These are phyloP conservation scores for Catharus bicknelli DNA, from an alignment of 2,113 vertebrate species.

Conservation along the genomic window DNA sequence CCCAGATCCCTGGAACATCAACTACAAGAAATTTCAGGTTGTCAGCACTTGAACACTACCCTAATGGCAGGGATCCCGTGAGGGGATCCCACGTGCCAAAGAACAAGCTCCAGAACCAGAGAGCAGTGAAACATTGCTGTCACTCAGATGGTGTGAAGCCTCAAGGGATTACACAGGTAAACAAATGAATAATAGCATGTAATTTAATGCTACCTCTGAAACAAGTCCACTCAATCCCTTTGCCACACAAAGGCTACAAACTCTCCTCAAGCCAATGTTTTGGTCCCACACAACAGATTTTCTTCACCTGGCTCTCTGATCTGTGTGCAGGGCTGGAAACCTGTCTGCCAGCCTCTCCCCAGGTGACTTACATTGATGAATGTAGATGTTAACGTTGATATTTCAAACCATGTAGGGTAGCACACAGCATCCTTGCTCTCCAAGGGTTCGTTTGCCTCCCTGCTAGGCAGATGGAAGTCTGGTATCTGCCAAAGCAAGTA, in stretches of 20 bases:
- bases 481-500: neutral
- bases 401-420: neutral
- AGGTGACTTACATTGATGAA: neutral
- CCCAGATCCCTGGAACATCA: neutral
- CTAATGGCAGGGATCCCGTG: neutral
- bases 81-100: neutral
- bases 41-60: neutral
- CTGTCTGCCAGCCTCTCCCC: neutral
- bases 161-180: neutral
- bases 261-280: neutral
- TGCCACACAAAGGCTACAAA: neutral
- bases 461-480: neutral
- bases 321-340: neutral
- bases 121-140: neutral
- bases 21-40: neutral
- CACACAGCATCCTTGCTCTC: neutral
- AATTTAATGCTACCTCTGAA: neutral
- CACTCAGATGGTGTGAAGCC: neutral
- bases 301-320: neutral
- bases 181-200: neutral
- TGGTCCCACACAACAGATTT: neutral
- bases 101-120: neutral
- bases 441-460: neutral
- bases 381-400: neutral
- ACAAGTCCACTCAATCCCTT: neutral